Evolutionary conservation across 2,113 vertebrate species (phyloP), one percentile per base, ranked within the genome.

Genomic region (Podilymbus podiceps): DNA sequence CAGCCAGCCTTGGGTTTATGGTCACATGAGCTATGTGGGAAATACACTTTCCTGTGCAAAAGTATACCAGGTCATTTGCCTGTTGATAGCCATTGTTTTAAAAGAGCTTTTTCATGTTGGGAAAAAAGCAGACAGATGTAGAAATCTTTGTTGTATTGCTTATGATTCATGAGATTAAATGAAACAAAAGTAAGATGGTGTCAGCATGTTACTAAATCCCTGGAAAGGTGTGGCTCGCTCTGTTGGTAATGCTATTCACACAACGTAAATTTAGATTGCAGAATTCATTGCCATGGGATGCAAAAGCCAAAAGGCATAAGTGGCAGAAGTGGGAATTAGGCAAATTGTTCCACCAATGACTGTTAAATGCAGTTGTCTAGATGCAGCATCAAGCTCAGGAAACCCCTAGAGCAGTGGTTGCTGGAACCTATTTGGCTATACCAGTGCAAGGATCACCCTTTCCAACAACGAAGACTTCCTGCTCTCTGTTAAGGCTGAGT

Each of bases 201-300:
- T 88, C 87, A 96, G 87, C 89, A 58, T 66, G 53, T 76, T 94
- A 40, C 69, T 53, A 77, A 78, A 87, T 87, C 58, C n/a, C 87
- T 76, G 59, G 82, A 62, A 95, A 91, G 93, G 87, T 91, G 84
- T 1, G 81, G 66, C 42, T 77, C 76, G 62, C 22, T 60, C 52
- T 68, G 24, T 46, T 8, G 3, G 27, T 79, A 92, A 52, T 31
- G 79, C 23, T 80, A 30, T 60, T 94, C 72, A 62, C 1, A 6
- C 55, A 82, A 79, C 2, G 5, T 64, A 79, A 89, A 85, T 82
- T 68, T 68, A 85, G 71, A 58, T 66, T 82, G 81, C 78, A 88
- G 87, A 91, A 91, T 91, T 82, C 87, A 76, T 85, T 7, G 62
- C 63, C 77, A 88, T 73, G 58, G 91, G 91, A 95, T 66, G 66